Evolutionary conservation across 2,797 vertebrate genomes (phyloP), one percentile per base, ranked within the genome.

Genomic region (Sandelia bainsii): DNA sequence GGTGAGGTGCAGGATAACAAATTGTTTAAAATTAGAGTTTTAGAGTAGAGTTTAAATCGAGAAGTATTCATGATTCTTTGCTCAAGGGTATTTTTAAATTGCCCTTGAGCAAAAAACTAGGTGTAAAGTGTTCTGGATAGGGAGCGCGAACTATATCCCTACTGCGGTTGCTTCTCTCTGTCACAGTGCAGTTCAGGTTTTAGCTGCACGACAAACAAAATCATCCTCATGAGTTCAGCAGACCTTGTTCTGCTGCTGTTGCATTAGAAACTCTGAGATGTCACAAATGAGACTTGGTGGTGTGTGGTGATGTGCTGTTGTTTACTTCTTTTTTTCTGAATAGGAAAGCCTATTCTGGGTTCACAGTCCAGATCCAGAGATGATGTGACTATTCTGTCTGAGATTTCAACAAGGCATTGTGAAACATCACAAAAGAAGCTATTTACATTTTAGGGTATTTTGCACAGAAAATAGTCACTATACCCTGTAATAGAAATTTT

Each of bases 141-240:
- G 12, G 20, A 49, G 12, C 62, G 62, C 40, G 46, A 68, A 49
- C 57, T 39, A 1, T 49, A 62, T 37, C 19, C 20, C 23, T 19
- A 0, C 69, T 69, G 68, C 45, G 0, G 57, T 56, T 51, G 46
- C 56, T 71, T 66, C 27, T 66, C 17, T 8, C 45, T 49, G 17
- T 70, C 69, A 57, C 57, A 39, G 32, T 29, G 64, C 53, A 6
- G 48, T 22, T 73, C 69, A 76, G 25, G 52, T 72, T 88, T 71
- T 63, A 56, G 59, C 76, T 75, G 63, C 82, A 56, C 60, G 11
- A 77, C 70, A 69, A 74, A 80, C 68, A 77, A 53, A 75, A 59
- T 77, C 25, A 27, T 39, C 52, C 42, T 69, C 20, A 8, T 62
- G 32, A 73, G 66, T 60, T 65, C 29, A 76, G 74, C 48, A 56